phyloP scores from a whole-genome alignment of 2,797 vertebrate species.

The Carduelis carduelis region DNA sequence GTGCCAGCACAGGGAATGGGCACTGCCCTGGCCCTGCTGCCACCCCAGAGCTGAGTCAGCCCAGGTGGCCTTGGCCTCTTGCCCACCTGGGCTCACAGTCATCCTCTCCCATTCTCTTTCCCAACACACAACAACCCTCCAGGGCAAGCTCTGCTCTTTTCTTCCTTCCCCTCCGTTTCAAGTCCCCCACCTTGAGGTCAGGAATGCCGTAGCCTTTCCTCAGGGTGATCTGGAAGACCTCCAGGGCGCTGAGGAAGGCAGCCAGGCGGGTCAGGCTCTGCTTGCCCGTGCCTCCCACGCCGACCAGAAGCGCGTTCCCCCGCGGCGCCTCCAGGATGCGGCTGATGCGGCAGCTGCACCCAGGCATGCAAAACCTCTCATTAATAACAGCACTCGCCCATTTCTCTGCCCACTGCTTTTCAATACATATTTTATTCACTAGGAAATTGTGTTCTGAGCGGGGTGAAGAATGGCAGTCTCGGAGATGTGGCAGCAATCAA shows the following conservation, averaged over 20 bases:
- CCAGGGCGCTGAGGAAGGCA: constrained; percentile 90
- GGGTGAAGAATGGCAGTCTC: not conserved
- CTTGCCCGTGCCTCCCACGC: constrained; percentile 93
- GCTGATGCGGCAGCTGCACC: constrained; percentile 89
- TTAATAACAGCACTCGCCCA: not conserved
- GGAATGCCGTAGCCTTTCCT: constrained; percentile 86
- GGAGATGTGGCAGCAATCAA: not conserved
- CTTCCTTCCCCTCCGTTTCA: not conserved
- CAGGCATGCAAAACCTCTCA: not conserved
- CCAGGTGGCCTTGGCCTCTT: not conserved
- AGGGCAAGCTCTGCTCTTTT: not conserved
- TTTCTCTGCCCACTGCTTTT: not conserved
- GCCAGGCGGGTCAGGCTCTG: constrained; percentile 94
- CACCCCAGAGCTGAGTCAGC: not conserved
- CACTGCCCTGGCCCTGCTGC: not conserved
- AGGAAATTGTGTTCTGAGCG: not conserved
- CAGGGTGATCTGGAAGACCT: constrained; percentile 93
- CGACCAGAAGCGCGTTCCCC: constrained; percentile 90
- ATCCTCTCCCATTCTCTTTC: not conserved
- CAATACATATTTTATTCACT: not conserved
- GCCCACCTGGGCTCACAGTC: not conserved
- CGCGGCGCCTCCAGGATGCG: constrained; percentile 90
- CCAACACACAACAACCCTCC: not conserved
- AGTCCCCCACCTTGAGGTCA: constrained; percentile 86
- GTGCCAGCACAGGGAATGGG: not conserved